Evolutionary conservation across 2,113 vertebrate species (phyloP).

Genomic region (Aspiorhynchus laticeps): DNA sequence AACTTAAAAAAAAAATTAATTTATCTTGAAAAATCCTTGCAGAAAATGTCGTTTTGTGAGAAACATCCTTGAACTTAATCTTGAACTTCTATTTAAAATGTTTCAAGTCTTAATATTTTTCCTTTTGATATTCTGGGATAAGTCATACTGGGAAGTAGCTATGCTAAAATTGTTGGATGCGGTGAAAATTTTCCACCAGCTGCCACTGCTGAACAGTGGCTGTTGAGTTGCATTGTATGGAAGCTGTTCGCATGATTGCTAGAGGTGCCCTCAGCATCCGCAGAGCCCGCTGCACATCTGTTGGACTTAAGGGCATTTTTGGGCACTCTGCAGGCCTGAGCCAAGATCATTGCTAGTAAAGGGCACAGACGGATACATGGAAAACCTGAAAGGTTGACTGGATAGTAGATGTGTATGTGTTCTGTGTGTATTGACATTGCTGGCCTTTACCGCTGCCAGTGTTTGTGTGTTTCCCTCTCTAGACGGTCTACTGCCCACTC

Average conservation of each 20-base stretch:
- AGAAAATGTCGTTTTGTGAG: not conserved
- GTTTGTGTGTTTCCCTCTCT: constrained; percentile 39
- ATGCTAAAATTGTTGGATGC: not conserved
- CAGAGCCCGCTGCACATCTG: constrained; percentile 47
- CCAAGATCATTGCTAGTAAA: constrained; percentile 50
- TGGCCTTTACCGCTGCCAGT: constrained; percentile 56
- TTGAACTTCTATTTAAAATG: no score
- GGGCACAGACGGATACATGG: constrained; percentile 53
- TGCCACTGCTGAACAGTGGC: not conserved
- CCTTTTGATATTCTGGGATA: no score
- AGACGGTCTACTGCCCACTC: constrained; percentile 51
- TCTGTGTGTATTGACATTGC: constrained; percentile 30
- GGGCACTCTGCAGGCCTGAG: constrained; percentile 30
- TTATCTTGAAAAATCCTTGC: no score
- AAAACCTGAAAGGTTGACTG: constrained; percentile 47
- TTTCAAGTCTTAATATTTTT: not conserved
- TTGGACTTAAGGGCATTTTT: constrained; percentile 46
- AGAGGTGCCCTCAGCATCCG: constrained; percentile 23
- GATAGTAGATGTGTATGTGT: constrained; percentile 20
- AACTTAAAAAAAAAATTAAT: no score
- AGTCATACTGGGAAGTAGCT: not conserved
- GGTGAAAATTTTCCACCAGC: not conserved
- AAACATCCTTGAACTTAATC: not conserved
- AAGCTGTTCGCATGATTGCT: constrained; percentile 13
- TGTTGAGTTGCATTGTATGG: not conserved